Evolutionary conservation across 1,140 invertebrate species (phyloP), one percentile per base, ranked within the genome.

Genomic region (Cardiocondyla obscurior): DNA sequence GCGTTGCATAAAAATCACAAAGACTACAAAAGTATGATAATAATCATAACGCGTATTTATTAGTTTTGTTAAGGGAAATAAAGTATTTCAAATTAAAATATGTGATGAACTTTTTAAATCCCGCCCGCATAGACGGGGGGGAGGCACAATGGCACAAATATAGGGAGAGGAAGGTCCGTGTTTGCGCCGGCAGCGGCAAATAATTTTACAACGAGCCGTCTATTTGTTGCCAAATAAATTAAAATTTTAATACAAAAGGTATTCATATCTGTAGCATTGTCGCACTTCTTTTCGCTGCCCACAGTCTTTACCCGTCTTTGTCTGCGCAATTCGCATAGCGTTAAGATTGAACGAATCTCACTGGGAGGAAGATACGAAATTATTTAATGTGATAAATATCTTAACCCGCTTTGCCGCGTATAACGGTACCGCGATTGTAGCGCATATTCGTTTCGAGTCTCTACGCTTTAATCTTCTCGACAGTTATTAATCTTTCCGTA

Each of bases 381-480:
- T 79, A 79, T 79, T 69, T 79, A 79, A 79, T 79, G 62, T 79
- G 74, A 79, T 79, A 79, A 79, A 79, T 79, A 79, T 79, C 74
- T 79, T 67, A 79, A 79, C 74, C 74, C 74, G 55, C 55, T 39
- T 74, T 74, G 72, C 72, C 74, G 42, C 58, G 46, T 53, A 79
- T 53, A 67, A 53, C 62, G 74, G 62, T 12, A 69, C 46, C 60
- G 16, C 74, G 74, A 79, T 79, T 79, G 62, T 79, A 53, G 74
- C 74, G 74, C 46, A 53, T 79, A 67, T 69, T 79, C 74, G 74
- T 79, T 79, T 79, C 74, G 74, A 79, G 74, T 79, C 62, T 79
- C 74, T 79, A 79, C 46, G 74, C 74, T 79, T 79, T 79, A 79
- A 79, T 79, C 74, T 79, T 79, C 62, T 25, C 25, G 74, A 79